Evolutionary conservation across 2,113 vertebrate species (phyloP).

Genomic region (Forbesichthys papilliferus): DNA sequence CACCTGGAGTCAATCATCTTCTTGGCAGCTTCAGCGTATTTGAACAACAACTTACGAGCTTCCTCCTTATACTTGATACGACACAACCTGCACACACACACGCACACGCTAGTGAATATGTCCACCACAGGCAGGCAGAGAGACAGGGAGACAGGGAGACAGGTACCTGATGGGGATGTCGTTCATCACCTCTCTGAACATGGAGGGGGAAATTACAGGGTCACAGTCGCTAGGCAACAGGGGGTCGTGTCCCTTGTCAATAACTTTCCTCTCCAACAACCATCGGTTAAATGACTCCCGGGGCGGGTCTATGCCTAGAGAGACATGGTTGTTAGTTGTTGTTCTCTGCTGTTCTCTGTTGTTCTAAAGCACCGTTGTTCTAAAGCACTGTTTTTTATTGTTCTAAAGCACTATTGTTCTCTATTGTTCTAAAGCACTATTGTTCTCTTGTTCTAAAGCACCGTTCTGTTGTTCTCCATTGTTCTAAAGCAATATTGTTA

Average conservation of each 20-base stretch:
- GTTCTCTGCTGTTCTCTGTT: too few species aligned
- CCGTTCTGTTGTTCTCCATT: too few species aligned
- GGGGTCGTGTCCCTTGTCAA: constrained; percentile 93
- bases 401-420: too few species aligned
- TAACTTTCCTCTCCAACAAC: constrained; percentile 94
- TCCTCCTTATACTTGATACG: constrained; percentile 98
- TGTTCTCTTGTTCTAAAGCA: too few species aligned
- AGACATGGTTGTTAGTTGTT: not conserved
- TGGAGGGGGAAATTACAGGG: constrained; percentile 91
- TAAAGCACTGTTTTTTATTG: too few species aligned
- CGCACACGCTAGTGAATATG: not conserved
- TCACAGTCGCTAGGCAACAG: constrained; percentile 93
- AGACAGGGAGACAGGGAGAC: not conserved
- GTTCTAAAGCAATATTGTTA: too few species aligned
- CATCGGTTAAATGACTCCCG: constrained; percentile 98
- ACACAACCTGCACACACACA: constrained; percentile 82
- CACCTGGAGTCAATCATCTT: constrained; percentile 97
- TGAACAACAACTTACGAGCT: constrained; percentile 92
- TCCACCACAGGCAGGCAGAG: not conserved
- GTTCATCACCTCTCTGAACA: constrained; percentile 99
- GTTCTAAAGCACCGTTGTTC: too few species aligned
- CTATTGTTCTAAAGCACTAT: too few species aligned
- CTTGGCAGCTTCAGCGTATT: constrained; percentile 95
- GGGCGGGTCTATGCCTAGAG: constrained; percentile 91
- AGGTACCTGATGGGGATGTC: constrained; percentile 95